Evolutionary conservation across 1,140 invertebrate genomes (phyloP), one percentile per base, ranked within the genome.

Genomic region (Ericerus pela): DNA sequence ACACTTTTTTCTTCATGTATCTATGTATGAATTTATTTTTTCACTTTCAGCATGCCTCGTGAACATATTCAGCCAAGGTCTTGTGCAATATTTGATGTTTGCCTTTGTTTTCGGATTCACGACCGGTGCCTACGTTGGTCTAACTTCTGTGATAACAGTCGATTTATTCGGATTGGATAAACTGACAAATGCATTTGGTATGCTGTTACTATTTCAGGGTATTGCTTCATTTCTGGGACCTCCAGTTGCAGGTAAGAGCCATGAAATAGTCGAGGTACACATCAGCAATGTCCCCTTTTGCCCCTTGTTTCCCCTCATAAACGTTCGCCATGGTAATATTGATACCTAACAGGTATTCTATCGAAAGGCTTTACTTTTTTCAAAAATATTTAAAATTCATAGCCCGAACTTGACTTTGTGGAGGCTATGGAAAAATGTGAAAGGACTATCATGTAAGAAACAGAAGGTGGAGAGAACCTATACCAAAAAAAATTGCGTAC

Each of bases 111-210:
- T 86, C 68, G 92, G 92, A 26, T 82, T 88, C 59, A 89, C 87
- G 1, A 88, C 88, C 60, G 91, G 90, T 54, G 90, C 88, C 24
- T 95, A 94, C 67, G 90, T 95, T 3, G 88, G 89, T 4, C 74
- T 96, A 14, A 96, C 92, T 3, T 92, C 88, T 6, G 88, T 91
- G 2, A 86, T 91, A 53, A 70, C 92, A 47, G 87, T 91, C 2
- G 88, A 93, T 68, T 73, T 93, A 28, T 68, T 93, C 52, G 88
- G 90, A 6, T 69, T 94, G 51, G 87, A 93, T 38, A 84, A 79
- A 62, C 71, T 96, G 29, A 93, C 91, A 0, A 94, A 94, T 68
- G 88, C 89, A 1, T 95, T 95, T 69, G 91, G 91, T n/a, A 71
- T 95, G 6, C 71, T 95, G 5, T 71, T 92, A 55, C 75, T 95